These are phyloP conservation scores for Dendrolimus punctatus DNA, from an alignment of 1,140 invertebrate species.

Conservation along the genomic window DNA sequence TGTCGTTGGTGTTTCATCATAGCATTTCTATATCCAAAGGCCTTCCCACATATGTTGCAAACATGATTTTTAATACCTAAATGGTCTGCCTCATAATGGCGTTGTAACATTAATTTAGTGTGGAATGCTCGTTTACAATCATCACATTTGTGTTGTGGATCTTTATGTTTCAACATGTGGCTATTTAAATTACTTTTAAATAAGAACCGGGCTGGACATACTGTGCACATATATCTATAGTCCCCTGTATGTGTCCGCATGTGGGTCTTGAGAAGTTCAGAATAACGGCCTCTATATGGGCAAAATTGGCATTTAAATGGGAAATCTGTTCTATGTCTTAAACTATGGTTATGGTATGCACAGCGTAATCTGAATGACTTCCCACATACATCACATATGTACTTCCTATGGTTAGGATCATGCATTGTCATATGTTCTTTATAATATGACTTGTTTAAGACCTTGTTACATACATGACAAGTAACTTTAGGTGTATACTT, in stretches of 20 bases:
- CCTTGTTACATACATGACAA: conserved; percentile 49
- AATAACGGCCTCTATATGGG: conserved; percentile 50
- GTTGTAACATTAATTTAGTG: conserved; percentile 41
- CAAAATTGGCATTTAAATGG: conserved; percentile 56
- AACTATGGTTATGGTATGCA: conserved; percentile 52
- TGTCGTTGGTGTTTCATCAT: conserved; percentile 68
- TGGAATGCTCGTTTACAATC: conserved; percentile 51
- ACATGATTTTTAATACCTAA: conserved; percentile 68
- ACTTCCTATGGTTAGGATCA: conserved; percentile 48
- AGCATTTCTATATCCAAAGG: conserved; percentile 67
- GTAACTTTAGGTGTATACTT: conserved; percentile 37
- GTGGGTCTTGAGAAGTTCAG: conserved; percentile 58
- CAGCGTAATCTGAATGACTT: conserved; percentile 54
- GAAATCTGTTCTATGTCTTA: conserved; percentile 52
- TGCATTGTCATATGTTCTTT: conserved; percentile 57
- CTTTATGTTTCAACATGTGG: conserved; percentile 60
- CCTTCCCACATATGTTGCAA: conserved; percentile 68
- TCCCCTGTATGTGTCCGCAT: conserved; percentile 68
- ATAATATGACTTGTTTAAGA: conserved; percentile 46
- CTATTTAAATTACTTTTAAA: conserved; percentile 70
- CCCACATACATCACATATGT: conserved; percentile 58
- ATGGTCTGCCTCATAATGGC: conserved; percentile 64
- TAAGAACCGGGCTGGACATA: conserved; percentile 67
- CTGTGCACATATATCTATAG: conserved; percentile 68
- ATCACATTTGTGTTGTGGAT: conserved; percentile 51